These are phyloP conservation scores for Sorex fumeus DNA, from an alignment of 2,113 vertebrate species.

Conservation along the genomic window DNA sequence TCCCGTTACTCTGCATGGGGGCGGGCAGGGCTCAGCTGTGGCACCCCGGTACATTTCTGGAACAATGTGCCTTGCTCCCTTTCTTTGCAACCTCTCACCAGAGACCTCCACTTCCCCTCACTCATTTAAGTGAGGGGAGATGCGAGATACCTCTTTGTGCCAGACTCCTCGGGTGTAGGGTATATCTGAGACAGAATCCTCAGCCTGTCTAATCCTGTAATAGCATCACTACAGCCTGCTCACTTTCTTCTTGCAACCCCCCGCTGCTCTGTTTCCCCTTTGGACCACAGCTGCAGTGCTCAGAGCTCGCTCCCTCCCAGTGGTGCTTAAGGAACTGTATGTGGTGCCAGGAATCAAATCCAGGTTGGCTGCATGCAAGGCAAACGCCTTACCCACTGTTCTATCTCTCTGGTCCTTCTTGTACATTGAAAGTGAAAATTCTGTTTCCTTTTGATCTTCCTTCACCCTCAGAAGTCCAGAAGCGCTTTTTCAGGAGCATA, in stretches of 20 bases:
- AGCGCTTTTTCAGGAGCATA: neutral
- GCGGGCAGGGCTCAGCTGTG: neutral
- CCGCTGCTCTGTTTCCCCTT: neutral
- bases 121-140: neutral
- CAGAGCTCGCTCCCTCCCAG: too few relatives aligned
- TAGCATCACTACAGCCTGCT: neutral
- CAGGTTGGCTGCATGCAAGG: too few relatives aligned
- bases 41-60: neutral
- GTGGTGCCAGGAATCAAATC: too few relatives aligned
- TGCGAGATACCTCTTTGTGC: neutral
- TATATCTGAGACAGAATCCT: neutral
- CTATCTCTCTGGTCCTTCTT: too few relatives aligned
- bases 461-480: neutral
- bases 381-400: too few relatives aligned
- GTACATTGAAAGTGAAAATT: neutral
- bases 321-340: too few relatives aligned
- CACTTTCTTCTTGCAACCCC: constrained; percentile 7
- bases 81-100: neutral
- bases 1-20: neutral
- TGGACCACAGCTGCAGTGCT: neutral
- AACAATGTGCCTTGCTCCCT: neutral
- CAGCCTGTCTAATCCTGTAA: neutral
- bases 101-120: neutral
- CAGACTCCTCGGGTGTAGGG: neutral
- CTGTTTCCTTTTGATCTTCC: constrained; percentile 1